These are phyloP conservation scores for Drosophila tsacasi DNA, from an alignment of 1,140 invertebrate genomes.

Conservation along the genomic window DNA sequence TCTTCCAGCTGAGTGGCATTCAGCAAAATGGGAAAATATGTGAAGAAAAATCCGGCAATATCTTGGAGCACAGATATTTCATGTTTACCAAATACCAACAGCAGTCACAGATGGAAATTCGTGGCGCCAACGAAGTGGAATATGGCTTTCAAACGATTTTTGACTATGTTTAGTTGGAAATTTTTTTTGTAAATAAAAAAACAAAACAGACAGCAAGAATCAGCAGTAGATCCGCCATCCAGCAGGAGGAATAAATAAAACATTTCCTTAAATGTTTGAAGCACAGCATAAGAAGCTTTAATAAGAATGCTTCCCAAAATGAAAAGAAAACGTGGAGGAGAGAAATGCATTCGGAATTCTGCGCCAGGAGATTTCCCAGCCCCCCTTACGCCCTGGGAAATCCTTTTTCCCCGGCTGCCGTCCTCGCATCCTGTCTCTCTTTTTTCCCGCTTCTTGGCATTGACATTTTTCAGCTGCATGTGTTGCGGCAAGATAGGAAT, in stretches of 20 bases:
- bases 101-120: slow-evolving; percentile 33
- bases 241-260: neutral
- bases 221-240: neutral
- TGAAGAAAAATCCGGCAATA: slow-evolving; percentile 28
- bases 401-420: slow-evolving; percentile 18
- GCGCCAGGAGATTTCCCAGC: neutral
- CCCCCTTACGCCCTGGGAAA: slow-evolving; percentile 9
- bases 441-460: slow-evolving; percentile 45
- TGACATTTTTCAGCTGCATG: slow-evolving; percentile 59
- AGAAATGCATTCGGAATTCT: slow-evolving; percentile 15
- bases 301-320: slow-evolving; percentile 21
- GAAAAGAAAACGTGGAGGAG: neutral
- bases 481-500: slow-evolving; percentile 54
- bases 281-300: slow-evolving; percentile 10
- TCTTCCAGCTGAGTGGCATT: slow-evolving; percentile 24
- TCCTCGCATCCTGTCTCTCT: slow-evolving; percentile 15
- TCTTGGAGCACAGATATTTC: slow-evolving; percentile 45
- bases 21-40: slow-evolving; percentile 6
- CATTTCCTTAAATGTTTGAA: slow-evolving; percentile 6
- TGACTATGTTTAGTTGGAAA: slow-evolving; percentile 22
- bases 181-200: slow-evolving; percentile 22
- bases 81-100: slow-evolving; percentile 49
- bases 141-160: slow-evolving; percentile 35
- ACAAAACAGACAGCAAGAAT: slow-evolving; percentile 4
- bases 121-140: slow-evolving; percentile 24